These are phyloP conservation scores for Meles meles DNA, from an alignment of 2,113 vertebrate species.

Conservation along the genomic window DNA sequence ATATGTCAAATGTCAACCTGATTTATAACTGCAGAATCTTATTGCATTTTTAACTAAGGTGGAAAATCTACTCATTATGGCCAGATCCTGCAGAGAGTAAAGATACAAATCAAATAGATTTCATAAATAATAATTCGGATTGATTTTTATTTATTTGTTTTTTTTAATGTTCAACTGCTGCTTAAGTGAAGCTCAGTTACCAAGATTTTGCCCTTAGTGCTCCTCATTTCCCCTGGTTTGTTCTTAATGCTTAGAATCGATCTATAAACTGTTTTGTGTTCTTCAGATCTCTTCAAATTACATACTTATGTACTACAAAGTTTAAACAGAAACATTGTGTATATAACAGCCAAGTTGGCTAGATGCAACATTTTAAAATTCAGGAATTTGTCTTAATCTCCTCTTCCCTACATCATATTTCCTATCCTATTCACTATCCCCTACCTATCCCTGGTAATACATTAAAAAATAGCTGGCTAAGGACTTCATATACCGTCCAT, in stretches of 20 bases:
- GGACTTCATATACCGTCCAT: background rate
- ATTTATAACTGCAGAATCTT: background rate
- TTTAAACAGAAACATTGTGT: background rate
- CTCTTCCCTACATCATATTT: background rate
- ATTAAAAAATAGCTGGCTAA: background rate
- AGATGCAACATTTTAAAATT: background rate
- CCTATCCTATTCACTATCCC: background rate
- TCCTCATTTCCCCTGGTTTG: background rate
- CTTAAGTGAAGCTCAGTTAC: constrained; percentile 21
- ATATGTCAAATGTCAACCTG: background rate
- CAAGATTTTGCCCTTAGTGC: background rate
- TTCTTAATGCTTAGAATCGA: constrained; percentile 26
- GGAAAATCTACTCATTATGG: background rate
- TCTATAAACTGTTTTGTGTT: background rate
- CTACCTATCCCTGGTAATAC: background rate
- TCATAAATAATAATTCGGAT: constrained; percentile 50
- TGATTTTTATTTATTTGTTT: constrained; percentile 32
- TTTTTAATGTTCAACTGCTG: background rate
- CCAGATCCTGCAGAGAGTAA: background rate
- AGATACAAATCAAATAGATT: constrained; percentile 40
- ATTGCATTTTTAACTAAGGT: constrained; percentile 39
- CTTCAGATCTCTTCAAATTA: background rate
- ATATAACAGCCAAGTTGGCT: background rate
- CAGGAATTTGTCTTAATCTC: background rate
- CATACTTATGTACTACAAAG: background rate